phyloP scores from a whole-genome alignment of 2,113 vertebrate species.

The Sinosuthora webbiana region DNA sequence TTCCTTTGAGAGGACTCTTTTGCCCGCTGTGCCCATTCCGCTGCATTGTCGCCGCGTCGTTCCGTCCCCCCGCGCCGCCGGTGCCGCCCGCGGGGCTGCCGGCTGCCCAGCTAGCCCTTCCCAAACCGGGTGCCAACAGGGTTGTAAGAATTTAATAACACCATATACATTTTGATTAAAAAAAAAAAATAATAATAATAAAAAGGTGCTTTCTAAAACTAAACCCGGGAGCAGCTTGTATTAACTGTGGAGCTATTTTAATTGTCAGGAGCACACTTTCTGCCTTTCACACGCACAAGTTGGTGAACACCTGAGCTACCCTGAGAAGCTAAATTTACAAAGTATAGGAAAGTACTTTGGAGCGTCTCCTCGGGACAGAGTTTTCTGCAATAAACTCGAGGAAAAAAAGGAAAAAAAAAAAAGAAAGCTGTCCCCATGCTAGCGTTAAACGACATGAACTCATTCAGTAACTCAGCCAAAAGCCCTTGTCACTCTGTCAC shows the following conservation, averaged over 20 bases:
- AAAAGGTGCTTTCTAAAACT: background rate
- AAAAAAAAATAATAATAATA: background rate
- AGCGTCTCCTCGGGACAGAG: background rate
- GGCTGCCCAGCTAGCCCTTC: background rate
- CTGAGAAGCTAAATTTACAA: background rate
- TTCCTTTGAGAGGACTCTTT: background rate
- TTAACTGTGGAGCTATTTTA: background rate
- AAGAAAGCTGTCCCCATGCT: background rate
- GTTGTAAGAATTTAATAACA: slow-evolving; percentile 30
- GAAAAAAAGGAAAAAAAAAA: background rate
- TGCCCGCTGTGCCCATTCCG: background rate
- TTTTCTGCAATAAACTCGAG: background rate
- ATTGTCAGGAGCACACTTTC: background rate
- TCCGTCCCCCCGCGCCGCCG: no score
- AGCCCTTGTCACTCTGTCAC: background rate
- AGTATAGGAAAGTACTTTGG: background rate
- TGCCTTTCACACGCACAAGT: background rate
- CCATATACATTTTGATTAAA: background rate
- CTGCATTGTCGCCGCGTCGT: background rate
- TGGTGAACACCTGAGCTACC: background rate
- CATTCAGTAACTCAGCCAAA: background rate
- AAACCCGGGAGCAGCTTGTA: background rate
- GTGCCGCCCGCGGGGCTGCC: background rate
- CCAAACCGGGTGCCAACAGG: background rate
- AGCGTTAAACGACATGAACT: background rate